Evolutionary conservation across 2,113 vertebrate species (phyloP).

Genomic region (Podocnemis expansa): DNA sequence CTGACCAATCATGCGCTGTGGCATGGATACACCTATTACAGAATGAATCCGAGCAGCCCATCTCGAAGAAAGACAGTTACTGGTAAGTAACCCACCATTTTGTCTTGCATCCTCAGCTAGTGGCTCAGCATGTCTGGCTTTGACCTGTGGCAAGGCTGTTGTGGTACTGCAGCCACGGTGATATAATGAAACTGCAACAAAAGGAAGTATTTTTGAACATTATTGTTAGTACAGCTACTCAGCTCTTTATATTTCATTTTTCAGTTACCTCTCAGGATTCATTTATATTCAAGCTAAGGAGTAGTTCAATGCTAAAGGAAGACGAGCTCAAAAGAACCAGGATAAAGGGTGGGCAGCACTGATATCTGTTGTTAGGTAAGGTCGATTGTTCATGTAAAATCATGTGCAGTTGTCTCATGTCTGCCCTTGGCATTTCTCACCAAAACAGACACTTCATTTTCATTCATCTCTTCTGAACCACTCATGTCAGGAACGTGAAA

Average conservation of each 20-base stretch:
- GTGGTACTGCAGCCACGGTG: not conserved
- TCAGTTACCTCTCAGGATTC: not conserved
- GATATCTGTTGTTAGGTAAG: conserved; percentile 35
- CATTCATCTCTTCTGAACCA: not conserved
- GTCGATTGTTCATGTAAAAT: conserved; percentile 20
- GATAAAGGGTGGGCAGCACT: not conserved
- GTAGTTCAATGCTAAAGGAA: conserved; percentile 12
- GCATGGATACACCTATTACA: too few relatives aligned
- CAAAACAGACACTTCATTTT: conserved; percentile 20
- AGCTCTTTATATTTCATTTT: fast-evolving
- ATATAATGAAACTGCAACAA: not conserved
- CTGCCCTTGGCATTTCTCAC: not conserved
- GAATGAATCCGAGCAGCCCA: too few relatives aligned
- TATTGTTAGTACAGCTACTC: not conserved
- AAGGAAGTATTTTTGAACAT: conserved; percentile 12
- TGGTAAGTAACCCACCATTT: too few relatives aligned
- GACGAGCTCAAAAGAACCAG: not conserved
- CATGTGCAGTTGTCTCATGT: not conserved
- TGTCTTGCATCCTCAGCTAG: not conserved
- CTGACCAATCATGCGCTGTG: too few relatives aligned
- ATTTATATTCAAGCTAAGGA: fast-evolving
- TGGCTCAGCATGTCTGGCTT: not conserved
- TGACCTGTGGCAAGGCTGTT: not conserved
- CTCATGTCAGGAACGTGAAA: conserved; percentile 7
- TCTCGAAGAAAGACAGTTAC: too few relatives aligned